These are phyloP conservation scores for Xenentodon cancila DNA, from an alignment of 2,797 vertebrate species.

Conservation along the genomic window DNA sequence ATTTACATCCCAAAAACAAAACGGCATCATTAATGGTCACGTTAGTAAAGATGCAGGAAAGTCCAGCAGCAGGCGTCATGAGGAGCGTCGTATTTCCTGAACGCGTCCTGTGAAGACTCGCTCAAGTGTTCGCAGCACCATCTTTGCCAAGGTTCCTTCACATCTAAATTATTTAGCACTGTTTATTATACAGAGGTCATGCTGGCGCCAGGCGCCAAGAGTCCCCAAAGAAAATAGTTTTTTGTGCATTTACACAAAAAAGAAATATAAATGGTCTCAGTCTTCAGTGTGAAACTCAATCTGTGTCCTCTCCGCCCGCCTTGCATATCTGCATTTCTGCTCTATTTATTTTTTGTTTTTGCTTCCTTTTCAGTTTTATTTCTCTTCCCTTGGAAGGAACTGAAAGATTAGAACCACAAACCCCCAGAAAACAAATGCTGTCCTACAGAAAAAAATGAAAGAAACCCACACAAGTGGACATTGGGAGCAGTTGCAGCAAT, in stretches of 20 bases:
- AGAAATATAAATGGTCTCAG: slow-evolving; percentile 49
- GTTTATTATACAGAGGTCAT: slow-evolving; percentile 82
- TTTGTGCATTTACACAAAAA: slow-evolving; percentile 63
- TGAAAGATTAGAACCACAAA: slow-evolving; percentile 47
- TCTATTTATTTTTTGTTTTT: slow-evolving; percentile 61
- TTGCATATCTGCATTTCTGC: slow-evolving; percentile 40
- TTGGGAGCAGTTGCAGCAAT: slow-evolving; percentile 26
- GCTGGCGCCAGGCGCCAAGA: slow-evolving; percentile 77
- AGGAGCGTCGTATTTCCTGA: no score
- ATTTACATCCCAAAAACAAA: no score
- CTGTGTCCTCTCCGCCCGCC: slow-evolving; percentile 39
- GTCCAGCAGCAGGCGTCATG: no score
- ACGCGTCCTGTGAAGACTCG: slow-evolving; percentile 58
- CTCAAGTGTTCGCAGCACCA: slow-evolving; percentile 70
- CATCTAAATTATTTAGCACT: slow-evolving; percentile 80
- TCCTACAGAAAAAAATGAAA: background rate
- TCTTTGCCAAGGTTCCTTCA: slow-evolving; percentile 73
- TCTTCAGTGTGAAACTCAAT: slow-evolving; percentile 65
- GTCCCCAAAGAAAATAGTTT: slow-evolving; percentile 76
- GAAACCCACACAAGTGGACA: slow-evolving; percentile 45
- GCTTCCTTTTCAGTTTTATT: slow-evolving; percentile 41
- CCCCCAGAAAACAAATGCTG: slow-evolving; percentile 55
- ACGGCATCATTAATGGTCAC: no score
- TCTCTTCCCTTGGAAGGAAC: slow-evolving; percentile 44
- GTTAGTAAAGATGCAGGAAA: no score